Evolutionary conservation across 2,888 invertebrate genomes (phyloP).

Genomic region (Synergus japonicus): DNA sequence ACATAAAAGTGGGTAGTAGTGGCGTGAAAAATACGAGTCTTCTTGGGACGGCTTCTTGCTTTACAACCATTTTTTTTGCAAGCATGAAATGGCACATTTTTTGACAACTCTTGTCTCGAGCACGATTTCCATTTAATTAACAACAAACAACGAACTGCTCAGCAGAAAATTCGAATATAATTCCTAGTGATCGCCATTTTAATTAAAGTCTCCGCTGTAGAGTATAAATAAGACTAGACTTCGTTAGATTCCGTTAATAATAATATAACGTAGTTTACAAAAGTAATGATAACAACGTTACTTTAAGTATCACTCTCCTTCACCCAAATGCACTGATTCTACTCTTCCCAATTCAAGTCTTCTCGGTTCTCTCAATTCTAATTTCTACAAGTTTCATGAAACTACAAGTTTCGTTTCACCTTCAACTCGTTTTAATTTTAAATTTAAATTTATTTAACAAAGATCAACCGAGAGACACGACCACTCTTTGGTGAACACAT

Average conservation of each 20-base stretch:
- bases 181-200: constrained; percentile 12
- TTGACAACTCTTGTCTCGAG: background rate
- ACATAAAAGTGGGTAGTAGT: constrained; percentile 22
- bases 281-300: constrained; percentile 31
- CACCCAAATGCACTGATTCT: constrained; percentile 28
- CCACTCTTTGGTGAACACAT: constrained; percentile 71
- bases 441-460: background rate
- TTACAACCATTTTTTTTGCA: constrained; percentile 12
- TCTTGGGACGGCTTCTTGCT: constrained; percentile 31
- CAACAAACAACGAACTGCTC: background rate
- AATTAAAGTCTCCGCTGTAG: constrained; percentile 56
- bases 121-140: too few species aligned
- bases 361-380: background rate
- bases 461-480: constrained; percentile 49
- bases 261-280: constrained; percentile 35
- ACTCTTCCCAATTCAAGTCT: background rate
- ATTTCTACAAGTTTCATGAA: background rate
- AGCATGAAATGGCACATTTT: constrained; percentile 39
- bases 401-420: background rate
- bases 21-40: constrained; percentile 26
- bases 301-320: constrained; percentile 33
- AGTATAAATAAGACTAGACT: constrained; percentile 64
- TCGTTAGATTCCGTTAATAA: constrained; percentile 39
- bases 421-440: background rate
- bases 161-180: background rate